Evolutionary conservation across 2,797 vertebrate genomes (phyloP), one percentile per base, ranked within the genome.

Genomic region (Micropoecilia bifurca): DNA sequence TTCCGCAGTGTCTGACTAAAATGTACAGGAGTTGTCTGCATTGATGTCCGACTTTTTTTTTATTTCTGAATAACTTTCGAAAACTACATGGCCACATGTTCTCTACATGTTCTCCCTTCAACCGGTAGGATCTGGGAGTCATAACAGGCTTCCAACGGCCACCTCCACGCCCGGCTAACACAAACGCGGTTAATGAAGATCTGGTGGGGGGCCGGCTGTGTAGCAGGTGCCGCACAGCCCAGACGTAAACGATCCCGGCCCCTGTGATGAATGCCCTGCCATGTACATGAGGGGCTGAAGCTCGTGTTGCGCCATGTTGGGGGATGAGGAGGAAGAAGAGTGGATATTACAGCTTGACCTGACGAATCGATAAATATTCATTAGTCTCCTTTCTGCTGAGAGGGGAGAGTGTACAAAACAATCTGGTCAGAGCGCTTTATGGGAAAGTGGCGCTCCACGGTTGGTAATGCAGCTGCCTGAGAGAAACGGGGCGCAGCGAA

Each of bases 351-450:
- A 89, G 89, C 87, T 89, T 92, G 89, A 92, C 91, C 91, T 82
- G 74, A 30, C 88, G 90, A 89, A 85, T 87, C 76, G 13, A 91
- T 94, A 92, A 81, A 94, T 94, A 93, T 94, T 92, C 81, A 94
- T 92, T 79, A 87, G 72, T 63, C 43, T 66, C 48, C 74, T 43
- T 75, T 89, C 73, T 72, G 76, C 50, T 1, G 76, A 72, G 63
- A 36, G 48, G 55, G 72, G 39, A 39, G 63, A 48, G 63, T 20
- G 55, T 25, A 45, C 22, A 22, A 53, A 76, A 74, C 66, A 78
- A 82, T 74, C 84, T 81, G 71, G 73, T 68, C 71, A 69, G 71
- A 72, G 87, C 75, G 73, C 80, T 83, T 80, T 78, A 57, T 4
- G 36, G 75, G 63, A 45, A 82, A 86, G 81, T 72, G 43, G 55